These are phyloP conservation scores for Entomobrya multifasciata DNA, from an alignment of 2,888 invertebrate genomes.

Conservation along the genomic window DNA sequence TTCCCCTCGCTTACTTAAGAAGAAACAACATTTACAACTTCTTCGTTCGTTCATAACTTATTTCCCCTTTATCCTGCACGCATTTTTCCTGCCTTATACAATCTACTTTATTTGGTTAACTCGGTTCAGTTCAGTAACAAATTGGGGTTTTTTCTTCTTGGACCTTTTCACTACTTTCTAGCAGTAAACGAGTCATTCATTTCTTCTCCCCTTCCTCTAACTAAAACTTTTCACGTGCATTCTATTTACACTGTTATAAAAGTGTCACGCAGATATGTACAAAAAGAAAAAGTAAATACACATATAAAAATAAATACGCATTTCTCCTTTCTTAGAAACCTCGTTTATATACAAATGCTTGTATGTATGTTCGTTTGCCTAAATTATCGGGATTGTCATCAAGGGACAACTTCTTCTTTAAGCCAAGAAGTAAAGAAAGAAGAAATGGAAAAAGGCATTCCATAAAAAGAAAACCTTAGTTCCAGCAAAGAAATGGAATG, in stretches of 20 bases:
- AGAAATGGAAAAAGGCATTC: constrained; percentile 25
- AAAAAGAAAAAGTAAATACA: not conserved
- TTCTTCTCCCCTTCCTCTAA: not conserved
- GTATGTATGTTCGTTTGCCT: constrained; percentile 24
- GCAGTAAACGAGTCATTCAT: constrained; percentile 53
- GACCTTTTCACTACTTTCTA: not conserved
- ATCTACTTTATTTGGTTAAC: constrained; percentile 16
- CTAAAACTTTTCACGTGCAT: not conserved
- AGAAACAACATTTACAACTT: too few species aligned
- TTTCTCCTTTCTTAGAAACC: too few species aligned
- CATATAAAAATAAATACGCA: not conserved
- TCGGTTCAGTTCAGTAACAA: constrained; percentile 36
- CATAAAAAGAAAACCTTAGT: too few species aligned
- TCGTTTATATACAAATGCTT: too few species aligned
- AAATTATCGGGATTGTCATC: constrained; percentile 62
- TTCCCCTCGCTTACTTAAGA: not conserved
- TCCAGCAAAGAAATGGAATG: constrained; percentile 22
- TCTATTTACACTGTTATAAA: not conserved
- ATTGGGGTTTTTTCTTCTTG: constrained; percentile 45
- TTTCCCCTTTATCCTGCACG: not conserved
- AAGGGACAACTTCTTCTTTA: constrained; percentile 62
- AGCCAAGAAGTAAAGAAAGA: constrained; percentile 54
- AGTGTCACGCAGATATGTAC: constrained; percentile 19
- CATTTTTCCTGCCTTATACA: not conserved
- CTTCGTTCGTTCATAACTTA: not conserved